Evolutionary conservation across 2,797 vertebrate species (phyloP).

Genomic region (Pipistrellus kuhlii): DNA sequence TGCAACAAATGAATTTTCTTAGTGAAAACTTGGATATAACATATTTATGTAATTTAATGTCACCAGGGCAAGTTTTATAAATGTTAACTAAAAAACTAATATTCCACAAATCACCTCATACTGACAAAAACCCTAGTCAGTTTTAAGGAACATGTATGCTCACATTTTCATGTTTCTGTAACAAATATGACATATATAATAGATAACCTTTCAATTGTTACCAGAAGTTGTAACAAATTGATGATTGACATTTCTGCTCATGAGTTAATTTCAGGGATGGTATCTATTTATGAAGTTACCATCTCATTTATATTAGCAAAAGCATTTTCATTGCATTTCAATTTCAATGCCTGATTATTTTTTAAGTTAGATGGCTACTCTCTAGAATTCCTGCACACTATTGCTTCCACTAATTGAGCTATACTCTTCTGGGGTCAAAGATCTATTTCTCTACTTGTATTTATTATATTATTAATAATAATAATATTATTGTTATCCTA

Average conservation of each 20-base stretch:
- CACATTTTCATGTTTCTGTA: slow-evolving; percentile 51
- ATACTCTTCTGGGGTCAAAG: background rate
- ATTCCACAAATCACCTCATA: slow-evolving; percentile 14
- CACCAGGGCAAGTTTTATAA: slow-evolving; percentile 8
- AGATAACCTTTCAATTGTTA: background rate
- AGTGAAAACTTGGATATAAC: slow-evolving; percentile 14
- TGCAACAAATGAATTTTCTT: slow-evolving; percentile 40
- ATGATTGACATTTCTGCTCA: background rate
- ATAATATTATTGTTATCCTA: too few relatives aligned
- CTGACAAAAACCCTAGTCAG: background rate
- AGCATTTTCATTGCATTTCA: background rate
- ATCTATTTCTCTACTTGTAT: background rate
- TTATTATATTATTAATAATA: background rate
- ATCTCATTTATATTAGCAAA: slow-evolving; percentile 19
- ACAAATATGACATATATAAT: slow-evolving; percentile 17
- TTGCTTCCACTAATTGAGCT: background rate
- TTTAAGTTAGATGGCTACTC: background rate
- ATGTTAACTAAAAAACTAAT: slow-evolving; percentile 42
- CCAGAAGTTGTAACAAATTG: background rate
- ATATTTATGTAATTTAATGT: slow-evolving; percentile 5
- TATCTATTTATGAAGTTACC: background rate
- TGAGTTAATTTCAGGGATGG: background rate
- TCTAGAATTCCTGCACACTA: background rate
- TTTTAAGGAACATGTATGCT: slow-evolving; percentile 11
- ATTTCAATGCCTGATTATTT: slow-evolving; percentile 6